phyloP scores from a whole-genome alignment of 2,888 invertebrate species.

The Portevinia maculata region DNA sequence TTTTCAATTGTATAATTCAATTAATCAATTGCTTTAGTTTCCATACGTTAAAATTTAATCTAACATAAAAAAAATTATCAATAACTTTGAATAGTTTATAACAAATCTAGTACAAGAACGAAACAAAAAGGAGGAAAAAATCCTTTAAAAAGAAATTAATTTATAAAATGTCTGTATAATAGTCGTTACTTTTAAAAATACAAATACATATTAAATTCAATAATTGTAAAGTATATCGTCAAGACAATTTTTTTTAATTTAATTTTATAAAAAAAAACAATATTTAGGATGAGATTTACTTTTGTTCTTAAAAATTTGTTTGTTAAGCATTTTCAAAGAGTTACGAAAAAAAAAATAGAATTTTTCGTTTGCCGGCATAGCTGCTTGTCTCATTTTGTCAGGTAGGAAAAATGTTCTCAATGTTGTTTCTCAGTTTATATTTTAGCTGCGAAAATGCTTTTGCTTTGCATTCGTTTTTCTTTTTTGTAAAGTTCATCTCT shows the following conservation, averaged over 20 bases:
- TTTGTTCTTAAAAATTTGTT: conserved; percentile 26
- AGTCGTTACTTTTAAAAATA: conserved; percentile 25
- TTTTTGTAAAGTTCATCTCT: not conserved
- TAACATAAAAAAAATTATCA: conserved; percentile 62
- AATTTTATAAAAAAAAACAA: conserved; percentile 16
- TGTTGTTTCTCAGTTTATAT: conserved; percentile 8
- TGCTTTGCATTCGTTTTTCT: conserved; percentile 19
- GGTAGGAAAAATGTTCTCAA: conserved; percentile 68
- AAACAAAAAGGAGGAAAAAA: conserved; percentile 20
- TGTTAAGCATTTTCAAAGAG: conserved; percentile 10
- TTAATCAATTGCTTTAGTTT: conserved; percentile 65
- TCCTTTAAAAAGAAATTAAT: conserved; percentile 16
- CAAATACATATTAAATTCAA: conserved; percentile 29
- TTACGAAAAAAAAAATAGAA: conserved; percentile 6
- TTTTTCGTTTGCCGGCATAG: conserved; percentile 37
- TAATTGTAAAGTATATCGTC: conserved; percentile 2
- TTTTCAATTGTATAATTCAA: conserved; percentile 68
- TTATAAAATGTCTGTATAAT: conserved; percentile 15
- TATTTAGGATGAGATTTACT: conserved; percentile 42
- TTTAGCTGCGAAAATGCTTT: conserved; percentile 45
- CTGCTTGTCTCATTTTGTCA: conserved; percentile 50
- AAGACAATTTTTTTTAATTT: conserved; percentile 16
- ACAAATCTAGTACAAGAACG: conserved; percentile 53
- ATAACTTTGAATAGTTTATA: conserved; percentile 60
- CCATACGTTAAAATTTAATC: conserved; percentile 63